Conservation (phyloP, 2,113 vertebrate genomes). For the Pedionomus torquatus region DNA sequence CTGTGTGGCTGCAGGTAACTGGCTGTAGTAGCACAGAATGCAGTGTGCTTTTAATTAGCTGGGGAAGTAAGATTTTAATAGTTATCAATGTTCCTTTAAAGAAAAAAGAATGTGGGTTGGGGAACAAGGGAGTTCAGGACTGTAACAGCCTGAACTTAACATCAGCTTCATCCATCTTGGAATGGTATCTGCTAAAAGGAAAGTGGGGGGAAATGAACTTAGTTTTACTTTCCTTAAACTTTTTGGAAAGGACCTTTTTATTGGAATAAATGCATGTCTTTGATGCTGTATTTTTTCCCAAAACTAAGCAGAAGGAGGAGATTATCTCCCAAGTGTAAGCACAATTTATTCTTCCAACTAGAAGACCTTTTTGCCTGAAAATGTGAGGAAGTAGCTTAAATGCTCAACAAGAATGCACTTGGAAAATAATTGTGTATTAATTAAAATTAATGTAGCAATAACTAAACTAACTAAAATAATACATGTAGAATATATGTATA, state of each 20-base stretch:
- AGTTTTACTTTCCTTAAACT: not conserved
- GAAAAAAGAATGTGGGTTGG: not conserved
- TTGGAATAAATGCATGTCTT: not conserved
- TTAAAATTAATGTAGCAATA: not conserved
- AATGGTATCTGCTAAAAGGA: not conserved
- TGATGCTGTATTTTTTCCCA: not conserved
- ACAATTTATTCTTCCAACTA: not conserved
- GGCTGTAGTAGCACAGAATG: not conserved
- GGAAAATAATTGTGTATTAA: not conserved
- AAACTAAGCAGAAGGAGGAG: not conserved
- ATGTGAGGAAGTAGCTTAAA: not conserved
- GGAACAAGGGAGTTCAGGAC: not conserved
- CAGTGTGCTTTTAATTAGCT: not conserved
- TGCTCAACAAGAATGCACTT: not conserved
- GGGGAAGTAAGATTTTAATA: not conserved
- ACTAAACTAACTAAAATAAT: no score
- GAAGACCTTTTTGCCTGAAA: not conserved
- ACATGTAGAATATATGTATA: not conserved
- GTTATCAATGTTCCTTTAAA: not conserved
- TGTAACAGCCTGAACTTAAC: not conserved
- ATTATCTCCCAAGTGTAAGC: fast-evolving
- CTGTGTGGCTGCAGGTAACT: not conserved
- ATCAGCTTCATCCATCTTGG: not conserved
- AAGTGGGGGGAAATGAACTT: not conserved
- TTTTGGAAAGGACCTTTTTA: not conserved